Evolutionary conservation across 2,888 invertebrate genomes (phyloP).

Genomic region (Geophilus truncorum): DNA sequence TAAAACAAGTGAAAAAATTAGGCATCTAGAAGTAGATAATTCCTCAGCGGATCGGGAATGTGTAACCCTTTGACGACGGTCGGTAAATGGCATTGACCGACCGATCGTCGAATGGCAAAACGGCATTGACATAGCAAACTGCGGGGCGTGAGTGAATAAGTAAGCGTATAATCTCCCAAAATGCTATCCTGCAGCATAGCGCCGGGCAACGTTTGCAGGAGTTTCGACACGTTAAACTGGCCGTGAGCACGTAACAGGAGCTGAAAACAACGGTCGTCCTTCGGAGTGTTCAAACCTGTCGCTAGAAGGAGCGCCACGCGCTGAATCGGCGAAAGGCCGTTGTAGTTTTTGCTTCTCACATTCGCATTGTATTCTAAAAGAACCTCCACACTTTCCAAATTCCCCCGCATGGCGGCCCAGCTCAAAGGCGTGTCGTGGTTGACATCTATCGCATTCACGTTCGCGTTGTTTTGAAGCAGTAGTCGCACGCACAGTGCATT

Average conservation of each 20-base stretch:
- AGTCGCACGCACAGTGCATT: constrained; percentile 43
- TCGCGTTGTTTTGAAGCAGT: constrained; percentile 44
- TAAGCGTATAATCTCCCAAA: background rate
- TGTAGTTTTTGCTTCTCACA: constrained; percentile 42
- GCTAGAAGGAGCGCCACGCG: constrained; percentile 43
- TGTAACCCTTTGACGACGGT: constrained; percentile 44
- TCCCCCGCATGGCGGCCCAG: constrained; percentile 47
- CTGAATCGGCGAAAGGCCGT: constrained; percentile 44
- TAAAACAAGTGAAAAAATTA: background rate
- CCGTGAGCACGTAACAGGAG: constrained; percentile 45
- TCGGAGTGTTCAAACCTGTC: constrained; percentile 44
- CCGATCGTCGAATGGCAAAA: constrained; percentile 42
- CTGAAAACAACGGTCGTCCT: constrained; percentile 45
- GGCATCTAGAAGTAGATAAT: constrained; percentile 39
- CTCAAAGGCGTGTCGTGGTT: constrained; percentile 46
- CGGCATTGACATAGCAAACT: constrained; percentile 43
- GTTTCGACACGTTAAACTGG: constrained; percentile 40
- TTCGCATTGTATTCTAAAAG: constrained; percentile 47
- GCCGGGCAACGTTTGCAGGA: constrained; percentile 41
- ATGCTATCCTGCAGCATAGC: constrained; percentile 41
- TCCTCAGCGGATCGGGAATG: constrained; percentile 43
- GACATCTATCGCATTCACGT: constrained; percentile 44
- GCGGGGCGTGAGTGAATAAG: constrained; percentile 37
- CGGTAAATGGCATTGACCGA: constrained; percentile 45
- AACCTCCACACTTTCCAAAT: constrained; percentile 44